phyloP scores from a whole-genome alignment of 2,888 invertebrate genomes.

The Cantharis nigra region DNA sequence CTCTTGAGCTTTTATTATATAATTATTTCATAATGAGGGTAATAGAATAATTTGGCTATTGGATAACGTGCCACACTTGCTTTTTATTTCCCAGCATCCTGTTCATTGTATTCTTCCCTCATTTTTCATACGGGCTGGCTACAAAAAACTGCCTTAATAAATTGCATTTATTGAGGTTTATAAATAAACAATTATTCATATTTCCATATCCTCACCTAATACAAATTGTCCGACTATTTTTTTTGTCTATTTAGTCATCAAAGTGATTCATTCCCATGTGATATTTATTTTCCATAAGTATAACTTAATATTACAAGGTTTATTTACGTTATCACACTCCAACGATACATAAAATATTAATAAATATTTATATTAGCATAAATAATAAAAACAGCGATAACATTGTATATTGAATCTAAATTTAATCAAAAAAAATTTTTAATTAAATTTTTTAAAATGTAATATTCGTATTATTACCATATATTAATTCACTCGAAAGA shows the following conservation, averaged over 20 bases:
- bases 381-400: no score
- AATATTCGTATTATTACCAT: no score
- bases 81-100: constrained; percentile 1
- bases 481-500: no score
- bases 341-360: neutral
- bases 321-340: neutral
- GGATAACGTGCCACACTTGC: neutral
- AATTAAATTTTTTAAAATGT: no score
- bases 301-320: neutral
- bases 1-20: constrained; percentile 33
- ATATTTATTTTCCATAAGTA: neutral
- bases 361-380: neutral
- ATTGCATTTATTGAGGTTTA: neutral
- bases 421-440: no score
- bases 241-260: neutral
- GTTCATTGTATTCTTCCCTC: neutral
- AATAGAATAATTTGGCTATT: constrained; percentile 40
- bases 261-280: neutral
- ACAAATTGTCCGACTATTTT: neutral
- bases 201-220: neutral
- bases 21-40: constrained; percentile 36
- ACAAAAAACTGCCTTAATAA: neutral
- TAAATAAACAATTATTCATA: neutral
- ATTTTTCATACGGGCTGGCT: neutral
- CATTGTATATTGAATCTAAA: no score